These are phyloP conservation scores for Drosophila recens DNA, from an alignment of 2,888 invertebrate species.

Conservation along the genomic window DNA sequence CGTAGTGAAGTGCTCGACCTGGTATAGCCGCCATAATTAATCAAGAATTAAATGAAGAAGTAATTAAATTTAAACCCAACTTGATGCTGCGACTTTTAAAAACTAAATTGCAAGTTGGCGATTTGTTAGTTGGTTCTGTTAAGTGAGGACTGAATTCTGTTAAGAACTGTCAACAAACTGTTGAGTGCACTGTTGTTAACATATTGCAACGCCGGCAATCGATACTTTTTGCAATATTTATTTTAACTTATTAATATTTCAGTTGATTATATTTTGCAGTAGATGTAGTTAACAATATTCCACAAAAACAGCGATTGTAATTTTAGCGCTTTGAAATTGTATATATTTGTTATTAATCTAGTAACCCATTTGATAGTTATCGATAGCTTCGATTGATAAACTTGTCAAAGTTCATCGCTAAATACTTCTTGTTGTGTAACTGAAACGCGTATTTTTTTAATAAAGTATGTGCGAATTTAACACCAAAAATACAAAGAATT, in stretches of 20 bases:
- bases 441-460: conserved; percentile 57
- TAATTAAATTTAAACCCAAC: background rate
- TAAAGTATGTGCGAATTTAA: conserved; percentile 56
- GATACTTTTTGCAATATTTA: background rate
- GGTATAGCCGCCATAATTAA: conserved; percentile 82
- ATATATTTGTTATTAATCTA: background rate
- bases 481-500: background rate
- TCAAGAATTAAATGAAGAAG: background rate
- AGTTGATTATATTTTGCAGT: background rate
- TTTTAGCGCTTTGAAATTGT: background rate
- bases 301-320: background rate
- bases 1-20: conserved; percentile 96
- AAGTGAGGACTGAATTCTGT: conserved; percentile 22
- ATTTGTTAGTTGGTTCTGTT: background rate
- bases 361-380: conserved; percentile 22
- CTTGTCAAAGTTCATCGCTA: conserved; percentile 39
- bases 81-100: conserved; percentile 19
- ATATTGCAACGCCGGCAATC: background rate
- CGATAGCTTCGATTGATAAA: conserved; percentile 31
- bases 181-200: conserved; percentile 1
- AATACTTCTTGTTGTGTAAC: conserved; percentile 68
- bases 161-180: conserved; percentile 9
- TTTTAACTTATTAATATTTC: background rate
- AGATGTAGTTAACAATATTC: background rate
- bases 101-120: conserved; percentile 8